Percentiles rank a stretch among this genome's conserved stretches.
Evolutionary conservation across 2,797 vertebrate species (phyloP).

Genomic region (Xenentodon cancila): DNA sequence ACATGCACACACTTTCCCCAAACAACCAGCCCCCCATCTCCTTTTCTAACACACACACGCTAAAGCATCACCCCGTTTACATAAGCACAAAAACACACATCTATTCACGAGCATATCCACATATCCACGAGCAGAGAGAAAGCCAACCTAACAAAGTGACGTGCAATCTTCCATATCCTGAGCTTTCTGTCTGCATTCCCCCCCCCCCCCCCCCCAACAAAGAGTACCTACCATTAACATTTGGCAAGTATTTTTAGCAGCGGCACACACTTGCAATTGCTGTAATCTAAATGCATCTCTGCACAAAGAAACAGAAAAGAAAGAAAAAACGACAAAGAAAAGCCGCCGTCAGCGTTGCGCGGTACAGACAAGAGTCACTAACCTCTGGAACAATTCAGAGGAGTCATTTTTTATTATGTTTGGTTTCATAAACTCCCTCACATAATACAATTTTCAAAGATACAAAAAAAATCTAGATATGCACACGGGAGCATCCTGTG

Average conservation of each 20-base stretch:
- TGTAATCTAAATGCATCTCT: neutral
- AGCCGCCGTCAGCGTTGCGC: neutral
- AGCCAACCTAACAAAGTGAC: no score
- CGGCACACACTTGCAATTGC: neutral
- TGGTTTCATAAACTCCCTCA: slow-evolving; percentile 34
- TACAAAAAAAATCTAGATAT: slow-evolving; percentile 53
- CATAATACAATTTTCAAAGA: slow-evolving; percentile 48
- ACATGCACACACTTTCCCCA: slow-evolving; percentile 21
- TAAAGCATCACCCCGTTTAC: slow-evolving; percentile 43
- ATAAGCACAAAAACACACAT: slow-evolving; percentile 34
- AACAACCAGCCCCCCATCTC: slow-evolving; percentile 29
- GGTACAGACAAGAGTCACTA: slow-evolving; percentile 1
- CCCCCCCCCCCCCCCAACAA: no score
- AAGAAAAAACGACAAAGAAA: neutral
- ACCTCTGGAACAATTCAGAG: slow-evolving; percentile 29
- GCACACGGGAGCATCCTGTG: slow-evolving; percentile 60
- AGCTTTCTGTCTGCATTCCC: neutral
- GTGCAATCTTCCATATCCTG: neutral
- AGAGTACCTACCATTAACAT: no score
- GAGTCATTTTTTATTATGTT: slow-evolving; percentile 40
- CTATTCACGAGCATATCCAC: slow-evolving; percentile 17
- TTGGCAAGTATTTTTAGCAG: neutral
- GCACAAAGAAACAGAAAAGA: neutral
- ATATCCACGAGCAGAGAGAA: slow-evolving; percentile 20
- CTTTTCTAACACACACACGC: slow-evolving; percentile 27